These are phyloP conservation scores for Otis tarda DNA, from an alignment of 2,113 vertebrate genomes.

Conservation along the genomic window DNA sequence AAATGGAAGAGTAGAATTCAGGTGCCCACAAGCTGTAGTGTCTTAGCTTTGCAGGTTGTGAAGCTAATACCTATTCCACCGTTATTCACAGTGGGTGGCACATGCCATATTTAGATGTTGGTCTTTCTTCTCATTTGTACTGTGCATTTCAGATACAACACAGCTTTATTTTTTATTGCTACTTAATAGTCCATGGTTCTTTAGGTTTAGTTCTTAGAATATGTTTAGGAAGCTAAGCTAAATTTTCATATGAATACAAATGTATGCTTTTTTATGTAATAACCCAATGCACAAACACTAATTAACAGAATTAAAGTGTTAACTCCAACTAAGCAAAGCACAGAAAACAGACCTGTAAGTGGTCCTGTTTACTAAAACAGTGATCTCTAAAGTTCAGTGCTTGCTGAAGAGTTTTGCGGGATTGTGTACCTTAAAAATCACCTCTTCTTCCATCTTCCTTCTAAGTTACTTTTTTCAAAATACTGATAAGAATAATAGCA, in stretches of 20 bases:
- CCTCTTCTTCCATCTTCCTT: neutral
- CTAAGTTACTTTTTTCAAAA: neutral
- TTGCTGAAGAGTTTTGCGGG: neutral
- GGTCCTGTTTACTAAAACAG: neutral
- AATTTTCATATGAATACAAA: neutral
- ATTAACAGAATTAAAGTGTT: neutral
- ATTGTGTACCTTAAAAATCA: neutral
- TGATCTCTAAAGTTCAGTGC: neutral
- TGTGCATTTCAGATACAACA: neutral
- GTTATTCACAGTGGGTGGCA: neutral
- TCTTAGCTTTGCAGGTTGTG: neutral
- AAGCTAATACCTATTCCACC: neutral
- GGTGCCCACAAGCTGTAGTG: neutral
- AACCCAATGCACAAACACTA: neutral
- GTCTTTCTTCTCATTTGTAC: neutral
- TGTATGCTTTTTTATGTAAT: neutral
- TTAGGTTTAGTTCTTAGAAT: neutral
- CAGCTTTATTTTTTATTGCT: neutral
- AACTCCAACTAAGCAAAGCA: neutral
- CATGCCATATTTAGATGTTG: neutral
- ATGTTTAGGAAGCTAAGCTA: neutral
- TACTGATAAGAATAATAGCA: neutral
- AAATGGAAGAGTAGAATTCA: neutral
- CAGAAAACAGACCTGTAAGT: neutral
- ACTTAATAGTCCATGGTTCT: neutral